Conservation (phyloP, 2,888 invertebrate genomes). For the Deilephila porcellus region DNA sequence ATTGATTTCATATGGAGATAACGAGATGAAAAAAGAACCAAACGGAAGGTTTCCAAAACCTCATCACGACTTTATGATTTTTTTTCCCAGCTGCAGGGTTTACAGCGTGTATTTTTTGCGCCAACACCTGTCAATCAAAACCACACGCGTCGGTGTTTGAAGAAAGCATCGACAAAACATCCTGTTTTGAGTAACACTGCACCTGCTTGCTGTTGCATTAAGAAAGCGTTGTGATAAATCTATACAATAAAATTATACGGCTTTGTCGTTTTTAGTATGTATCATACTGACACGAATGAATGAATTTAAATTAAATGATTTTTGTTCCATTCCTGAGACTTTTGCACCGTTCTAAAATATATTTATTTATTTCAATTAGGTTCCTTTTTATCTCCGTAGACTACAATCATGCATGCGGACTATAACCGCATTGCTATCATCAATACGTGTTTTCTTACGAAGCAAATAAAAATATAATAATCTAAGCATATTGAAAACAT, state of each 20-base stretch:
- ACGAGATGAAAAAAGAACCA: conserved; percentile 41
- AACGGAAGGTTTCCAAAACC: conserved; percentile 18
- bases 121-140: conserved; percentile 8
- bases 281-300: too few species aligned
- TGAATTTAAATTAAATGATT: too few species aligned
- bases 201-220: conserved; percentile 5
- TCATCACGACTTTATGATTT: background rate
- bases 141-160: conserved; percentile 23
- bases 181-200: conserved; percentile 23
- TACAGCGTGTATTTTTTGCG: conserved; percentile 7
- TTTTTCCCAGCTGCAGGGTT: conserved; percentile 1
- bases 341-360: too few species aligned
- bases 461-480: too few species aligned
- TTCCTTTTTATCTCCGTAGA: too few species aligned
- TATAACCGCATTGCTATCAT: too few species aligned
- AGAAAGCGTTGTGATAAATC: background rate
- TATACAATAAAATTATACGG: background rate
- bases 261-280: too few species aligned
- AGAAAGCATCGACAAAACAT: conserved; percentile 22
- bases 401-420: too few species aligned
- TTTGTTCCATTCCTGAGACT: too few species aligned
- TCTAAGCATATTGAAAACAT: too few species aligned
- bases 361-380: too few species aligned
- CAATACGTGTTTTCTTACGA: too few species aligned
- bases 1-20: conserved; percentile 45